These are phyloP conservation scores for Cacoxenus indagator DNA, from an alignment of 2,888 invertebrate species.

Conservation along the genomic window DNA sequence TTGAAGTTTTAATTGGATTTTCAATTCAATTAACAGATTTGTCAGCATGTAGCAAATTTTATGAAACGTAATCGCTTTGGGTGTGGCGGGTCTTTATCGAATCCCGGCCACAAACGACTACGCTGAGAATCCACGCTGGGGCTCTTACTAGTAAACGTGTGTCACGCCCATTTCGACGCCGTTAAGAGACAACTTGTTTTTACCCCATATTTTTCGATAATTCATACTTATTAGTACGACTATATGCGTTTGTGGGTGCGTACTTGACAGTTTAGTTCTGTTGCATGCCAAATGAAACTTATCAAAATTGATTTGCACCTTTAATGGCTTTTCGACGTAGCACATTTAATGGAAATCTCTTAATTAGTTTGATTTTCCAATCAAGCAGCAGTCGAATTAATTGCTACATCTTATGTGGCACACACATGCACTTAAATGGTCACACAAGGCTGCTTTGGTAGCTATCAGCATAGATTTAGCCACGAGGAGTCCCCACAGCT, in stretches of 20 bases:
- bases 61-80: conserved; percentile 39
- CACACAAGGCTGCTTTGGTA: not conserved
- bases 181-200: not conserved
- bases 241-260: not conserved
- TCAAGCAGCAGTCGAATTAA: conserved; percentile 47
- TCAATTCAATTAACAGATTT: conserved; percentile 69
- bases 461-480: too few species aligned
- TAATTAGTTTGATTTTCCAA: conserved; percentile 67
- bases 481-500: too few species aligned
- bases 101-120: conserved; percentile 1
- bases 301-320: conserved; percentile 64
- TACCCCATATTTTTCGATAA: not conserved
- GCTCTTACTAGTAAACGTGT: not conserved
- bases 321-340: conserved; percentile 50
- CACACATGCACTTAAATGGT: not conserved
- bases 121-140: not conserved
- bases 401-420: conserved; percentile 1
- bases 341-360: conserved; percentile 64
- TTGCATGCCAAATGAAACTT: conserved; percentile 49
- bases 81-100: conserved; percentile 27
- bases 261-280: not conserved
- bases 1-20: conserved; percentile 69
- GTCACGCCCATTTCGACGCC: not conserved
- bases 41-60: conserved; percentile 60
- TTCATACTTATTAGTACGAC: not conserved